Percentiles rank a stretch among this genome's conserved stretches.
Conservation (phyloP, 2,888 invertebrate genomes). For the Napeogenes inachia region DNA sequence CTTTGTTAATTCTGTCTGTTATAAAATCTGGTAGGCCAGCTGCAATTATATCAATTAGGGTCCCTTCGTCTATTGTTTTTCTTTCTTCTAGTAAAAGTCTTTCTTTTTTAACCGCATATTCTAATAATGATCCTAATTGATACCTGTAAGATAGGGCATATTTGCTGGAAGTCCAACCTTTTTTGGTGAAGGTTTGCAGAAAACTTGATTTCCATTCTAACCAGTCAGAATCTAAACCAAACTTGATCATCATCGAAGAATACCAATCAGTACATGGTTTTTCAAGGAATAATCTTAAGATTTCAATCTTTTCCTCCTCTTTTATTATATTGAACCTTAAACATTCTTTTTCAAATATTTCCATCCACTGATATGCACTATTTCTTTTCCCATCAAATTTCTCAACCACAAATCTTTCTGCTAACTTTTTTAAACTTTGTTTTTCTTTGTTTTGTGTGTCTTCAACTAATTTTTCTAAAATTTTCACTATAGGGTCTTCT, state of each 20-base stretch:
- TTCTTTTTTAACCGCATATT: slow-evolving; percentile 38
- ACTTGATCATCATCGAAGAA: slow-evolving; percentile 24
- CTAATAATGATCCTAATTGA: slow-evolving; percentile 35
- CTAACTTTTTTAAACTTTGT: slow-evolving; percentile 29
- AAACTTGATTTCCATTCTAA: slow-evolving; percentile 33
- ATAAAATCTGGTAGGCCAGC: slow-evolving; percentile 18
- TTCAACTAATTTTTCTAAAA: slow-evolving; percentile 31
- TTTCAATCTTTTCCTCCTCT: slow-evolving; percentile 36
- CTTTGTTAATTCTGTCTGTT: slow-evolving; percentile 15
- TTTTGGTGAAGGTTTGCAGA: slow-evolving; percentile 33
- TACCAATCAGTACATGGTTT: slow-evolving; percentile 29
- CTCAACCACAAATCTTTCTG: slow-evolving; percentile 37
- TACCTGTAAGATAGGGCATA: slow-evolving; percentile 37
- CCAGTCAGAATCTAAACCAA: slow-evolving; percentile 24
- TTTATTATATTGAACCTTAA: slow-evolving; percentile 27
- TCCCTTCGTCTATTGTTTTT: slow-evolving; percentile 18
- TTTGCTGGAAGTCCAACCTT: slow-evolving; percentile 33
- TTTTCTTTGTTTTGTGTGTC: slow-evolving; percentile 19
- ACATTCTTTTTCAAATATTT: slow-evolving; percentile 38
- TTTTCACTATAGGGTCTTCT: slow-evolving; percentile 16
- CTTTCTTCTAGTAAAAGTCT: slow-evolving; percentile 17
- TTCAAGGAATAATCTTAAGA: slow-evolving; percentile 34
- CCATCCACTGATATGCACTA: slow-evolving; percentile 35
- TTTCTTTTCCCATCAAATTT: slow-evolving; percentile 34
- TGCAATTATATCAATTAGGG: slow-evolving; percentile 18